These are phyloP conservation scores for Seladonia tumulorum DNA, from an alignment of 2,888 invertebrate species.

Conservation along the genomic window DNA sequence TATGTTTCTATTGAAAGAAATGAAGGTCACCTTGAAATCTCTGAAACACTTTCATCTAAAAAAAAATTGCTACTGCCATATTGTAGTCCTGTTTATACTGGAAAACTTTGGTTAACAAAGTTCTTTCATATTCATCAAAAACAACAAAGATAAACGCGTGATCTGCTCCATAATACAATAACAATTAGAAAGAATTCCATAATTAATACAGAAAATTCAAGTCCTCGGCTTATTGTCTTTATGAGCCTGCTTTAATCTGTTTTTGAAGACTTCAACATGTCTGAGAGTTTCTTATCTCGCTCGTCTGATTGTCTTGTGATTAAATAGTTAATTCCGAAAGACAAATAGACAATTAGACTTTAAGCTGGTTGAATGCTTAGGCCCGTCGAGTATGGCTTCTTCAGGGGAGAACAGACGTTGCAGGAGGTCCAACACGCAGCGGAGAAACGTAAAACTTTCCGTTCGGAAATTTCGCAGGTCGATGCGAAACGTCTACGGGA, in stretches of 20 bases:
- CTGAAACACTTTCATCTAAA: too few relatives aligned
- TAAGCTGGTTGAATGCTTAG: conserved; percentile 31
- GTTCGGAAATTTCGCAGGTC: neutral
- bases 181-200: too few relatives aligned
- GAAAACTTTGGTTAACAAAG: too few relatives aligned
- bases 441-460: conserved; percentile 26
- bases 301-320: neutral
- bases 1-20: too few relatives aligned
- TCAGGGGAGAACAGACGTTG: conserved; percentile 1
- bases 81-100: too few relatives aligned
- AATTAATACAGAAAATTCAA: neutral
- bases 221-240: neutral
- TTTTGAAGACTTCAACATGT: neutral
- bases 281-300: neutral
- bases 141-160: too few relatives aligned
- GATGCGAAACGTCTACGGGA: neutral
- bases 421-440: neutral
- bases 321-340: neutral
- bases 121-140: too few relatives aligned
- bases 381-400: conserved; percentile 34
- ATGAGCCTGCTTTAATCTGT: neutral
- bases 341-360: neutral
- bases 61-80: too few relatives aligned
- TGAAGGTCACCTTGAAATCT: too few relatives aligned
- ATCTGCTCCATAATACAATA: too few relatives aligned